These are phyloP conservation scores for Hydrocynus forskahlii DNA, from an alignment of 2,797 vertebrate species.

Conservation along the genomic window DNA sequence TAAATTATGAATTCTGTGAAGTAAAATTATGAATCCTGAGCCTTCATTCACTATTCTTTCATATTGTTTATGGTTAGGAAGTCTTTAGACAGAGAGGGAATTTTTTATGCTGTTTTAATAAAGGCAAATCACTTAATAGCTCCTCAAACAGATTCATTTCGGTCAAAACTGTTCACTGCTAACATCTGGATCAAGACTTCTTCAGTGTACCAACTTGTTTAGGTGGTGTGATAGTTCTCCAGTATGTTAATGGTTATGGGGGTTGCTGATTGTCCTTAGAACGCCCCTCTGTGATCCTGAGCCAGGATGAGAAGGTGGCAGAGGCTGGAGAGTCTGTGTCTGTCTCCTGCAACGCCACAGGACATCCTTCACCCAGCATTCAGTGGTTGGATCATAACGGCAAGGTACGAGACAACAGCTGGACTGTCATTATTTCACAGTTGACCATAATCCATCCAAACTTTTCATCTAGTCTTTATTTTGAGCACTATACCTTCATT, in stretches of 20 bases:
- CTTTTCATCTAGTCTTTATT: no score
- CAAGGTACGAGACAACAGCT: constrained; percentile 27
- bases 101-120: neutral
- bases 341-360: constrained; percentile 76
- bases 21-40: no score
- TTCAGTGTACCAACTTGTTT: neutral
- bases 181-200: neutral
- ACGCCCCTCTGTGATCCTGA: constrained; percentile 71
- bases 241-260: neutral
- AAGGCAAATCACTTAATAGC: neutral
- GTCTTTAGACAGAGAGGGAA: no score
- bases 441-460: no score
- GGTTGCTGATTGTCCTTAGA: constrained; percentile 61
- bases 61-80: no score
- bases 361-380: constrained; percentile 73
- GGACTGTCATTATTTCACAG: no score
- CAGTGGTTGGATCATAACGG: constrained; percentile 66
- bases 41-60: neutral
- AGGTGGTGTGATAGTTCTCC: neutral
- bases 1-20: no score
- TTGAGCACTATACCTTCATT: no score
- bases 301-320: constrained; percentile 48
- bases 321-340: constrained; percentile 57
- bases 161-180: neutral
- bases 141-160: neutral